phyloP scores from a whole-genome alignment of 1,140 invertebrate genomes.

The Polyergus mexicanus region DNA sequence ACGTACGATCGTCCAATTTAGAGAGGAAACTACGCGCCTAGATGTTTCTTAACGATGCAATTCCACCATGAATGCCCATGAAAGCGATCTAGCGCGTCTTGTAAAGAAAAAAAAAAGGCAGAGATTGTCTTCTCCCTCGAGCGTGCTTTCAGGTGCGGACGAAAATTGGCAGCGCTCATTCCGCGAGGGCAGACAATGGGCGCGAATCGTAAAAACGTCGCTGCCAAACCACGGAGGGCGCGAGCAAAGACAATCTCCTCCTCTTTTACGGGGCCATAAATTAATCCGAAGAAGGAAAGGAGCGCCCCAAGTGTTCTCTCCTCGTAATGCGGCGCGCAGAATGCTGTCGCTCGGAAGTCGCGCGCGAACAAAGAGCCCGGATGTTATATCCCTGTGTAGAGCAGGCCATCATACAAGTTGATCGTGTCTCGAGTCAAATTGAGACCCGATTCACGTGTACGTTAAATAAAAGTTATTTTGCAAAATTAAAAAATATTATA shows the following conservation, averaged over 20 bases:
- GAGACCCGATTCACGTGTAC: neutral
- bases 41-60: slow-evolving; percentile 40
- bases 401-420: neutral
- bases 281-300: slow-evolving; percentile 77
- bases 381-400: slow-evolving; percentile 20
- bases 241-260: slow-evolving; percentile 77
- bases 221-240: slow-evolving; percentile 78
- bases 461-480: neutral
- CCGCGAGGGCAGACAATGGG: slow-evolving; percentile 73
- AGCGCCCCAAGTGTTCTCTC: slow-evolving; percentile 69
- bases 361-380: slow-evolving; percentile 66
- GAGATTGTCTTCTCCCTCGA: slow-evolving; percentile 54
- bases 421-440: neutral
- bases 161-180: slow-evolving; percentile 72
- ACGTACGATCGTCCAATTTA: neutral
- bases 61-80: slow-evolving; percentile 9
- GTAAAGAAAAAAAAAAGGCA: neutral
- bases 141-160: slow-evolving; percentile 57
- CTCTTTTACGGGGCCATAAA: slow-evolving; percentile 82
- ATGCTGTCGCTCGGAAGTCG: slow-evolving; percentile 47
- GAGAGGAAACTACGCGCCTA: neutral
- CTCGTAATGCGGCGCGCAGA: slow-evolving; percentile 64
- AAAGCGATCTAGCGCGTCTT: neutral
- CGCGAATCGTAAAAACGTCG: slow-evolving; percentile 81
- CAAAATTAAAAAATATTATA: neutral